Percentiles rank a stretch among this genome's conserved stretches.
Conservation (phyloP, 2,888 invertebrate genomes). For the Drosophila atroscutellata region DNA sequence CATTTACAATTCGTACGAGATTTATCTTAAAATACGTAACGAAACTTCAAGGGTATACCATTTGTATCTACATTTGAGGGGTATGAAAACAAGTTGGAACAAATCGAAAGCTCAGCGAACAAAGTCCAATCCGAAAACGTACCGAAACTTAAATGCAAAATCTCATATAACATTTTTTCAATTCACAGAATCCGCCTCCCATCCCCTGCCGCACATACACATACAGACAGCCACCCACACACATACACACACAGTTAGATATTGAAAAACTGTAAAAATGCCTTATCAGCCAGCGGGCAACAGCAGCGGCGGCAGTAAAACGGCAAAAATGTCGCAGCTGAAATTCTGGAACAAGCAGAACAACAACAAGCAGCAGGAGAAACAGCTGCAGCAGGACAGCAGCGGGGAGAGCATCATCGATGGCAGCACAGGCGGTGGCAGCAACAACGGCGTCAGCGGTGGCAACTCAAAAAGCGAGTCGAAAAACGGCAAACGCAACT, state of each 20-base stretch:
- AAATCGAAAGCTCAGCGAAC: constrained; percentile 7
- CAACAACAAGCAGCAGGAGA: constrained; percentile 84
- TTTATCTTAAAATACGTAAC: not conserved
- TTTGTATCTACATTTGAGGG: no score
- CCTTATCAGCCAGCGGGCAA: constrained; percentile 73
- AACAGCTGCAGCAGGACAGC: constrained; percentile 57
- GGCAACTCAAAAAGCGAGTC: constrained; percentile 83
- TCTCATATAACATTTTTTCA: constrained; percentile 18
- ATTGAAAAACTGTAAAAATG: constrained; percentile 43
- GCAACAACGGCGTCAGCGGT: constrained; percentile 77
- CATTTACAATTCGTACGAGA: not conserved
- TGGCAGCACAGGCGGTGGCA: constrained; percentile 85
- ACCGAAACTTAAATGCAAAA: constrained; percentile 14
- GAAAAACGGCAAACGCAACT: constrained; percentile 87
- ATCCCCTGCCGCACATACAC: not conserved
- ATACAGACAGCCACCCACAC: not conserved
- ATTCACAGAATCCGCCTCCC: constrained; percentile 23
- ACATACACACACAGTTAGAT: not conserved
- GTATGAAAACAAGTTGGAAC: constrained; percentile 11
- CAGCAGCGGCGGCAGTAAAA: constrained; percentile 54
- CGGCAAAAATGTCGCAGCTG: constrained; percentile 87
- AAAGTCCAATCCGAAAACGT: constrained; percentile 10
- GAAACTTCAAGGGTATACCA: not conserved
- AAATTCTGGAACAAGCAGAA: constrained; percentile 89
- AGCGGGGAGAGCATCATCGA: constrained; percentile 84